Evolutionary conservation across 2,888 invertebrate genomes (phyloP).

Genomic region (Hermaeophaga mercurialis): DNA sequence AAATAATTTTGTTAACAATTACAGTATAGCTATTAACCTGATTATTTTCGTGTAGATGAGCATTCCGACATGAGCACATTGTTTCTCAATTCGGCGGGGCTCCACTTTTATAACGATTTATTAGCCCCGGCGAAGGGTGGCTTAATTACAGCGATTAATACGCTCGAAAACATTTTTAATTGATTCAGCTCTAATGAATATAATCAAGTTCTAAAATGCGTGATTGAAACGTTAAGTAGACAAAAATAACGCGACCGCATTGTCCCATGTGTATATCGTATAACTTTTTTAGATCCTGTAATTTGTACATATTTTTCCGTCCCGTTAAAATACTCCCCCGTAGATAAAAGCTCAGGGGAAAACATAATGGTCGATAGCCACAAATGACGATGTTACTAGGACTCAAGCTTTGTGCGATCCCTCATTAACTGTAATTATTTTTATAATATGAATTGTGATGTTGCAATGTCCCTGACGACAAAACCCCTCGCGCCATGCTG

Average conservation of each 20-base stretch:
- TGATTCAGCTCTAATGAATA: conserved; percentile 47
- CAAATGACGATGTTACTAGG: conserved; percentile 50
- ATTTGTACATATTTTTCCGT: conserved; percentile 42
- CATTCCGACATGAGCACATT: conserved; percentile 29
- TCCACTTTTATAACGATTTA: conserved; percentile 31
- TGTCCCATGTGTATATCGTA: conserved; percentile 47
- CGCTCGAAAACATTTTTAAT: conserved; percentile 48
- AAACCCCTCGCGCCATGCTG: conserved; percentile 9
- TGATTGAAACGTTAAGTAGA: conserved; percentile 49
- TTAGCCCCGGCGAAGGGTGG: conserved; percentile 34
- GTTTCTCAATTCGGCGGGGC: conserved; percentile 29
- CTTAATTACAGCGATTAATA: conserved; percentile 37
- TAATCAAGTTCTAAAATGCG: conserved; percentile 49
- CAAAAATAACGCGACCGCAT: conserved; percentile 45
- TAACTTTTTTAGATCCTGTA: conserved; percentile 44
- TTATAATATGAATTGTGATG: conserved; percentile 35
- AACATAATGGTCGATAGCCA: conserved; percentile 48
- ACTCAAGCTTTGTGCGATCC: conserved; percentile 48
- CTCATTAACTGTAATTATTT: conserved; percentile 52
- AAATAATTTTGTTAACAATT: conserved; percentile 10
- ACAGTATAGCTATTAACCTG: conserved; percentile 21
- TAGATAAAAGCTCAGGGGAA: conserved; percentile 42
- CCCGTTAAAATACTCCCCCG: conserved; percentile 42
- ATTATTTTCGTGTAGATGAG: conserved; percentile 26
- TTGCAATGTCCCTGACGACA: conserved; percentile 29